Evolutionary conservation across 2,797 vertebrate species (phyloP), one percentile per base, ranked within the genome.

Genomic region (Siniperca scherzeri): DNA sequence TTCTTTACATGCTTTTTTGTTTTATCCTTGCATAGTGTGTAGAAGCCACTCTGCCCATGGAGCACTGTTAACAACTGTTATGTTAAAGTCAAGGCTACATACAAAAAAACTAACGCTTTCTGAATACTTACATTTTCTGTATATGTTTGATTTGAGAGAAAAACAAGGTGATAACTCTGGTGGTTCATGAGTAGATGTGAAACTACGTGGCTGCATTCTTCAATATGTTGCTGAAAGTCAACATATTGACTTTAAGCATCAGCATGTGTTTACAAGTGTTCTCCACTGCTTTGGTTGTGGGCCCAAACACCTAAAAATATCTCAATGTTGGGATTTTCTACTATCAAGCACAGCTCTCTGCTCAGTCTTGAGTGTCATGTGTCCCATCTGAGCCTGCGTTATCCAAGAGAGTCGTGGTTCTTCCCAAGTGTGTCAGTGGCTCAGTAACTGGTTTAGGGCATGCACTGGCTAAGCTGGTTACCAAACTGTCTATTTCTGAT

Each of bases 401-500:
- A 72, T 80, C 80, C 78, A 73, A 61, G 62, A 85, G 48, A 85
- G 73, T 48, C 3, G 25, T 65, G 30, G 38, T 88, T 77, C 81
- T 68, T 81, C 74, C 89, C 86, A 92, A 92, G 81, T 89, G 92
- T 92, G 92, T 91, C 92, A 91, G 85, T 93, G 80, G 79, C 82
- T 89, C 87, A 92, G 71, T 60, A 50, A 66, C 64, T 60, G 60
- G 65, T 89, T 69, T 61, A 84, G 79, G 72, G 30, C 70, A 42
- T 65, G 78, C 44, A 36, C 78, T 53, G 27, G 81, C 55, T 93
- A 93, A 94, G 91, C 89, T 87, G 89, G 93, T 94, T 94, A 94
- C 66, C 81, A 86, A 87, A 91, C 64, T 21, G 36, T 91, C 92
- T 93, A 94, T 94, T 94, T 93, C 82, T 91, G 90, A 92, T 84